Evolutionary conservation across 92 coral and sea anemone species (phyloP).

Genomic region (Palythoa caribaeorum): DNA sequence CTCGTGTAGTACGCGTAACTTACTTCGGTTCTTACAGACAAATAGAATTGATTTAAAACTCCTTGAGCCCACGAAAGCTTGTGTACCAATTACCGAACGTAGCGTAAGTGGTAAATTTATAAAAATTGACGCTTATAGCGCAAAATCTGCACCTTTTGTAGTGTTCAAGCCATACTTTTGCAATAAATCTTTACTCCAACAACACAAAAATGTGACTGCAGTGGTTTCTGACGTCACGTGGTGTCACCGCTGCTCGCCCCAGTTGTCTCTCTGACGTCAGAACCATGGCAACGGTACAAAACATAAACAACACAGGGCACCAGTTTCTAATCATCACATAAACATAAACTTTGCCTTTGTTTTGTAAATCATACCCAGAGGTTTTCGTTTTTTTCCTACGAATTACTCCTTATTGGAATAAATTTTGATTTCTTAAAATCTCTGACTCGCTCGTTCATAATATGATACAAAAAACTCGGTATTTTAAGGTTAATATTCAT

Average conservation of each 20-base stretch:
- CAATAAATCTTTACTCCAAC: neutral
- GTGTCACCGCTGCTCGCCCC: constrained; percentile 28
- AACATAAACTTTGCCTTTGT: neutral
- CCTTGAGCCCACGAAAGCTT: neutral
- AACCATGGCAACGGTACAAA: constrained; percentile 42
- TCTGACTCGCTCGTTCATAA: too few relatives aligned
- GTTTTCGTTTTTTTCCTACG: too few relatives aligned
- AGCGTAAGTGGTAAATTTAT: neutral
- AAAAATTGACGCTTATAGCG: neutral
- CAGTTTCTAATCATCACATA: neutral
- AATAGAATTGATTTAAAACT: neutral
- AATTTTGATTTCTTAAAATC: too few relatives aligned
- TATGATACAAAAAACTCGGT: too few relatives aligned
- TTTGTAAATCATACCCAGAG: too few relatives aligned
- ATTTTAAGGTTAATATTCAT: too few relatives aligned
- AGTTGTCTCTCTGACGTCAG: constrained; percentile 23
- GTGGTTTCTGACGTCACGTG: constrained; percentile 41
- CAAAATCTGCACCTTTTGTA: neutral
- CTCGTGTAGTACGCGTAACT: neutral
- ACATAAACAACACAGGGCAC: constrained; percentile 13
- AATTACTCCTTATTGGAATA: too few relatives aligned
- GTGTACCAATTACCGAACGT: neutral
- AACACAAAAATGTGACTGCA: constrained; percentile 46
- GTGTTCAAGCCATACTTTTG: constrained; percentile 24
- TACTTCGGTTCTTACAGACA: neutral